Percentiles rank a stretch among this genome's conserved stretches.
phyloP scores from a whole-genome alignment of 2,797 vertebrate species.

The Typhlichthys subterraneus region DNA sequence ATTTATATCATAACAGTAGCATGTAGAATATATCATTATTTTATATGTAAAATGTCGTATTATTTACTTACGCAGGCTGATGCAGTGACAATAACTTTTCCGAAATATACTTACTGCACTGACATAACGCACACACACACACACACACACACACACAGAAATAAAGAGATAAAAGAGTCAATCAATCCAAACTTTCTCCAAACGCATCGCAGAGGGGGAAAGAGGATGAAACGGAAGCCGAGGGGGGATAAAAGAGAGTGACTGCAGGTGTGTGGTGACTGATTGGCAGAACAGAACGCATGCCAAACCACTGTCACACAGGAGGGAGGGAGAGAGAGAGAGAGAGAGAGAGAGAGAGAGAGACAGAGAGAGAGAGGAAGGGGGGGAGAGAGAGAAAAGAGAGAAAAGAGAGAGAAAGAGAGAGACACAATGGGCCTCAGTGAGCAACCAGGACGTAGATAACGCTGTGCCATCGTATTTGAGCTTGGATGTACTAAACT shows the following conservation, averaged over 20 bases:
- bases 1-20: too few relatives aligned
- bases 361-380: neutral
- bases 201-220: slow-evolving; percentile 51
- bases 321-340: slow-evolving; percentile 20
- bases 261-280: slow-evolving; percentile 25
- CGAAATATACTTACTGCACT: slow-evolving; percentile 9
- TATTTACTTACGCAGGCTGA: too few relatives aligned
- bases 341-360: neutral
- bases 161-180: slow-evolving; percentile 55
- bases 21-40: too few relatives aligned
- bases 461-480: too few relatives aligned
- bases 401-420: neutral
- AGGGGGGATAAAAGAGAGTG: slow-evolving; percentile 20
- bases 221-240: slow-evolving; percentile 52
- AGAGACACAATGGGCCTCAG: neutral
- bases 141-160: neutral
- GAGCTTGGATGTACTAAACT: too few relatives aligned
- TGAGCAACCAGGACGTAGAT: too few relatives aligned
- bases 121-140: slow-evolving; percentile 8
- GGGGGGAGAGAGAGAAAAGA: neutral
- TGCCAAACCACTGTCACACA: slow-evolving; percentile 70
- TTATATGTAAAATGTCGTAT: too few relatives aligned
- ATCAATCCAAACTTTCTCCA: slow-evolving; percentile 55
- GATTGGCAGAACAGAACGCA: slow-evolving; percentile 65
- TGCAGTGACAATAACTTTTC: neutral